Conservation (phyloP, 1,140 invertebrate genomes). For the Lanistes nyassanus region DNA sequence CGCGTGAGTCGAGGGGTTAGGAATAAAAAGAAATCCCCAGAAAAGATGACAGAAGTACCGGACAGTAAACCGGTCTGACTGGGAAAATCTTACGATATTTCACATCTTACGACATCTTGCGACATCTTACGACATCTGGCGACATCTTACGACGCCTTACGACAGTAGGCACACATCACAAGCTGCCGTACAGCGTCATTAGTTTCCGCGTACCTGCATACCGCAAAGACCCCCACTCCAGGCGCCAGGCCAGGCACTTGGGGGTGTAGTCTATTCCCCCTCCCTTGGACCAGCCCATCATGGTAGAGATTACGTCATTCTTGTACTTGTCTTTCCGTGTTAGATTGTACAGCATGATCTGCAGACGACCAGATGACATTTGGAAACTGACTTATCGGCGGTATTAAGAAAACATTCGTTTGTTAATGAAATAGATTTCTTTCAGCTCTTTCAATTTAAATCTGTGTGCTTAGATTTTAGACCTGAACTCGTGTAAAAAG, state of each 20-base stretch:
- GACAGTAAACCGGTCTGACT: no score
- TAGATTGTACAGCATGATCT: slow-evolving; percentile 52
- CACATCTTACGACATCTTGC: no score
- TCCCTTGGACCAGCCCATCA: slow-evolving; percentile 52
- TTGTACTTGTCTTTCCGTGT: slow-evolving; percentile 47
- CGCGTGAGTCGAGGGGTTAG: no score
- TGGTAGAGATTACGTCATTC: slow-evolving; percentile 42
- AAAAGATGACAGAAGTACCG: no score
- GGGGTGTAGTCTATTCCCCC: slow-evolving; percentile 53
- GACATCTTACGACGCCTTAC: no score
- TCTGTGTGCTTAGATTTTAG: no score
- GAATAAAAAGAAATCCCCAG: no score
- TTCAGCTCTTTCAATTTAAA: background rate
- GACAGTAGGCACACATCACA: no score
- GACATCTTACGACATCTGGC: no score
- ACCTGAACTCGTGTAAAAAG: no score
- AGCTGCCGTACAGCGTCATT: no score
- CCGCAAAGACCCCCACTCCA: slow-evolving; percentile 57
- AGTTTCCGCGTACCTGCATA: slow-evolving; percentile 44
- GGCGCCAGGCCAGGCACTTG: slow-evolving; percentile 51
- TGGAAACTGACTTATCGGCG: background rate
- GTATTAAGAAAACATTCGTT: background rate
- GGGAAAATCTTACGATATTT: no score
- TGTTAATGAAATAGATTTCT: background rate
- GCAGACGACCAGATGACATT: background rate